Evolutionary conservation across 2,888 invertebrate genomes (phyloP), one percentile per base, ranked within the genome.

Genomic region (Euzophera pinguis): DNA sequence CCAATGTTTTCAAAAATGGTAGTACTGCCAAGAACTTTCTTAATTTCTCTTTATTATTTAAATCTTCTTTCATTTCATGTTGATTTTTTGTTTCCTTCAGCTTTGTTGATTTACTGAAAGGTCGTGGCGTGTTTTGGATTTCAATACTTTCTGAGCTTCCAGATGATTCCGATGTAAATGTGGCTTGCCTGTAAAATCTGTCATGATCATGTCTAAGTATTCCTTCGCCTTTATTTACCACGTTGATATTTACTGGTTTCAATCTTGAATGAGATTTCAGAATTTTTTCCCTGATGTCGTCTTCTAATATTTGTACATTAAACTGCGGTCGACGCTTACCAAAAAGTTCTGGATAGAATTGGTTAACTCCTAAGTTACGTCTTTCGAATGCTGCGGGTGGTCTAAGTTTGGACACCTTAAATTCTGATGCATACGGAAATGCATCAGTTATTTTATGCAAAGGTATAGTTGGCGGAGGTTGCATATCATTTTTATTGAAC

Each of bases 291-390:
- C 84, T 72, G 35, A 78, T 47, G 57, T 80, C 76, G 22, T 81
- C 69, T 62, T 82, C 71, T 50, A 85, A 48, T 60, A 86, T 80
- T 71, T 87, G 65, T 0, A 90, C 73, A 64, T 88, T 89, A 47
- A 80, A 81, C 66, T 83, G 67, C 17, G 75, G 76, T 43, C 61
- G 10, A 42, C 61, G 58, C 4, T 45, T 69, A 60, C 45, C 75
- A 63, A 79, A 74, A 70, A 81, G 84, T 16, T 57, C 60, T 17
- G 69, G 57, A 53, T 71, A 67, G 37, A 67, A 63, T 13, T 64
- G 67, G 56, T 66, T 78, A 57, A 77, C 71, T 5, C 71, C 65
- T 34, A 78, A 60, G 60, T 69, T 76, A 63, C 64, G 75, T 52
- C 77, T 72, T 63, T 73, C 75, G 61, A 83, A 76, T 56, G 75